Conservation (phyloP, 1,140 invertebrate species). For the Pemphigus obesinymphae region DNA sequence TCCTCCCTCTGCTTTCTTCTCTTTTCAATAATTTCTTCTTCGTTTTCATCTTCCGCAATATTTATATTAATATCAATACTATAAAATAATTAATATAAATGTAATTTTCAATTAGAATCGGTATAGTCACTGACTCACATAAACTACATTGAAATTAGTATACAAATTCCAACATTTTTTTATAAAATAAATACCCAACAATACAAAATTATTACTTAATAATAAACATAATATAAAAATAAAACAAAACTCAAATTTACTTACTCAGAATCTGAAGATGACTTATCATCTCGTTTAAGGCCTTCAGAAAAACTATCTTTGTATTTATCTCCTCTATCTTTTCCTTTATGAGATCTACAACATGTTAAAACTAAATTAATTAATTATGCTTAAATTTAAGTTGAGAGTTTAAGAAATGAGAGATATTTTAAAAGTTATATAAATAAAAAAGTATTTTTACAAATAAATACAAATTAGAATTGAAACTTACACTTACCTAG, state of each 20-base stretch:
- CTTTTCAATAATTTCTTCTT: constrained; percentile 87
- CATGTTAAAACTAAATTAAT: background rate
- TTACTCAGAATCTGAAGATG: constrained; percentile 61
- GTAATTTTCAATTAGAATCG: background rate
- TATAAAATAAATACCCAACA: no score
- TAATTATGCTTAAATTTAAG: background rate
- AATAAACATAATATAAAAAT: background rate
- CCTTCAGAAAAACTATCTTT: constrained; percentile 83
- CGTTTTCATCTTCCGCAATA: constrained; percentile 88
- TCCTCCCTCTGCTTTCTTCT: constrained; percentile 84
- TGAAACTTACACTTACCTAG: constrained; percentile 42
- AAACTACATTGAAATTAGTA: background rate
- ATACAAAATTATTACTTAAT: no score
- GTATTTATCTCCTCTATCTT: constrained; percentile 57
- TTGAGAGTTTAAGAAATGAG: no score
- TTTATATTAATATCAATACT: constrained; percentile 60
- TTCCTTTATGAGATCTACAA: constrained; percentile 36
- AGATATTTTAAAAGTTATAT: background rate
- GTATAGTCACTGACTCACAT: background rate
- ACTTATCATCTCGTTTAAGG: constrained; percentile 59
- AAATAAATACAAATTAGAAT: background rate
- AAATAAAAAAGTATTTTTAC: background rate
- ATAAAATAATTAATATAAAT: constrained; percentile 40
- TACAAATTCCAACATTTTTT: no score
- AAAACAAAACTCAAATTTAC: constrained; percentile 45